Base-by-base conservation (phyloP, 2,797 vertebrate species). In the Aulostomus chinensis region DNA sequence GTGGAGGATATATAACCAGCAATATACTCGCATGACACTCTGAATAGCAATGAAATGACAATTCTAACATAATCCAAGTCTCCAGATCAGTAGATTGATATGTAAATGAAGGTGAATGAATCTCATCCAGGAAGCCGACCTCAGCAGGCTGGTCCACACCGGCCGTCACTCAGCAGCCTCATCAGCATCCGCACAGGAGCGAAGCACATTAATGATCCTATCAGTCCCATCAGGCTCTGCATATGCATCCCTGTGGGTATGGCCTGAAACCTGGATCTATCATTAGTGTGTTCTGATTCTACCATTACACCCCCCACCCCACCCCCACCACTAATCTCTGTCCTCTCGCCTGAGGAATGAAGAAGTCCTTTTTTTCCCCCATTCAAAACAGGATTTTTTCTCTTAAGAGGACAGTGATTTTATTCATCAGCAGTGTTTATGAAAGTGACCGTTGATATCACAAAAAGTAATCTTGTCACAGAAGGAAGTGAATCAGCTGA, bases 31-130 rank as follows among this genome's bases (percentile, higher is more conserved):
- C 49, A 35, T 1, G 10, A 52, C 52, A 50, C 30, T 42, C 46
- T 71, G 58, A 69, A 71, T 73, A 53, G 58, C 61, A 68, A 68
- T 61, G 66, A 68, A 63, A 61, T 68, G 65, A 68, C 81, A 78
- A 80, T 79, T 70, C 58, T 58, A 32, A 12, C 60, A 43, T 52
- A 73, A 79, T 76, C 54, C 65, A 20, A 0, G 14, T 59, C 56
- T 50, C 36, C 58, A 15, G 45, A 65, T 72, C 38, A 31, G 32
- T 24, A 73, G 72, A 81, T 77, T 69, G 65, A 81, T 76, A 86
- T 86, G 76, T 54, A 86, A 88, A 86, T 80, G 60, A 58, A 36
- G 48, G 58, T 46, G 70, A 80, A 80, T 81, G 39, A 75, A 78
- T 76, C 51, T 77, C 73, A 65, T 79, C 52, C 34, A 18, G 56